A percentile compares a stretch with the other conserved stretches of the same genome.
phyloP scores from a whole-genome alignment of 2,888 invertebrate genomes.

The Corythucha ciliata region DNA sequence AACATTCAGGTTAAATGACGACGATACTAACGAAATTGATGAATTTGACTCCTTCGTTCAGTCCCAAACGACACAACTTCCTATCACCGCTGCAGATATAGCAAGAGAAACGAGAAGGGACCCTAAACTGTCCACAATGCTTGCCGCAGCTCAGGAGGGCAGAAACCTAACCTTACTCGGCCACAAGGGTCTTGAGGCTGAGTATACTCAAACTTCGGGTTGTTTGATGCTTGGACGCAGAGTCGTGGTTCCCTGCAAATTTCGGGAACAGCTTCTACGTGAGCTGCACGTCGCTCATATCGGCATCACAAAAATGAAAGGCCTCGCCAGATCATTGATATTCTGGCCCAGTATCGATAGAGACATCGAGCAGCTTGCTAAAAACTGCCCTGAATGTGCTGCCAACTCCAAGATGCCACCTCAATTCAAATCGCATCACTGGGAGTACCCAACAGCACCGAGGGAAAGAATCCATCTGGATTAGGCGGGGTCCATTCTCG shows the following conservation, averaged over 20 bases:
- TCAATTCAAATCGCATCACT: constrained; percentile 21
- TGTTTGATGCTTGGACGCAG: constrained; percentile 13
- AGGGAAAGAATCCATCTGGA: constrained; percentile 33
- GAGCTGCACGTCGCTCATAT: constrained; percentile 19
- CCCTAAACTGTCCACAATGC: constrained; percentile 4
- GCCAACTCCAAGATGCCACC: constrained; percentile 7
- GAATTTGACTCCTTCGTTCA: constrained; percentile 8
- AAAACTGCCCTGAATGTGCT: neutral
- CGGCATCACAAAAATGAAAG: constrained; percentile 21
- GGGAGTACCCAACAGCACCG: constrained; percentile 29
- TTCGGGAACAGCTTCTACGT: constrained; percentile 1
- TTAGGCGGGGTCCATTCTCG: constrained; percentile 25
- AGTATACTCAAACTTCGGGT: constrained; percentile 6
- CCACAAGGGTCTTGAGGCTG: constrained; percentile 6
- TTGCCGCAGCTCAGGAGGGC: constrained; percentile 7
- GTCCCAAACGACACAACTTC: constrained; percentile 3
- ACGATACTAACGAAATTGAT: neutral
- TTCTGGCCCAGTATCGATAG: constrained; percentile 34
- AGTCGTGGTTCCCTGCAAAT: constrained; percentile 13
- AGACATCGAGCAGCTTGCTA: constrained; percentile 5
- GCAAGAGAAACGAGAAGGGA: constrained; percentile 15
- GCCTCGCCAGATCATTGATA: constrained; percentile 11
- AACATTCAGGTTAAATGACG: neutral
- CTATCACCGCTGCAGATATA: constrained; percentile 14
- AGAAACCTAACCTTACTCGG: neutral